Evolutionary conservation across 2,797 vertebrate species (phyloP).

Genomic region (Ctenopoma kingsleyae): DNA sequence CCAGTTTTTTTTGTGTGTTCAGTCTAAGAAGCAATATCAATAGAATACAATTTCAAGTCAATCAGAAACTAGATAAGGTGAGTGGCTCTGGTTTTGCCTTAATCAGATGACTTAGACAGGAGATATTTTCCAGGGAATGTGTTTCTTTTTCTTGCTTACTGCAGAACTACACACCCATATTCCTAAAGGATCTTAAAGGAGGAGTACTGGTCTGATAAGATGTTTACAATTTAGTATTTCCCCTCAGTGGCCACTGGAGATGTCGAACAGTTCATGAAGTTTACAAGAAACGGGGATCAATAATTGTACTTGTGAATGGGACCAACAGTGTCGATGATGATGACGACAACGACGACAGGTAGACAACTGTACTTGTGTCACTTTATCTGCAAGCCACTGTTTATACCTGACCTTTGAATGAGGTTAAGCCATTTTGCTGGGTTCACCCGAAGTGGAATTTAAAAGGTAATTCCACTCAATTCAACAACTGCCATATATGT

Average conservation of each 20-base stretch:
- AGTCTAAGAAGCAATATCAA: slow-evolving; percentile 69
- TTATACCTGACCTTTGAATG: background rate
- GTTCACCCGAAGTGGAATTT: slow-evolving; percentile 29
- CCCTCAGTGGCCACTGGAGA: slow-evolving; percentile 33
- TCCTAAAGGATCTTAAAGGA: slow-evolving; percentile 46
- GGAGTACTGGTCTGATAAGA: slow-evolving; percentile 41
- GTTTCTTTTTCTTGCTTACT: slow-evolving; percentile 39
- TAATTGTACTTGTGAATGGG: background rate
- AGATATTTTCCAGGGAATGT: slow-evolving; percentile 39
- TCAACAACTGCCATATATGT: slow-evolving; percentile 54
- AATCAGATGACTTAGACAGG: slow-evolving; percentile 46
- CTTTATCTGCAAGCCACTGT: background rate
- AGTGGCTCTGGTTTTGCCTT: slow-evolving; percentile 51
- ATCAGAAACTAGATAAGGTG: slow-evolving; percentile 20
- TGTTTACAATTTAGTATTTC: slow-evolving; percentile 63
- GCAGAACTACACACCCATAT: slow-evolving; percentile 38
- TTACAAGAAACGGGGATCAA: slow-evolving; percentile 25
- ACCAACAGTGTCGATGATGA: background rate
- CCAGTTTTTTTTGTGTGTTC: slow-evolving; percentile 15
- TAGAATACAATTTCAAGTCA: slow-evolving; percentile 34
- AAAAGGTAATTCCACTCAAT: slow-evolving; percentile 43
- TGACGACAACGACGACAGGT: background rate
- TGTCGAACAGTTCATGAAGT: slow-evolving; percentile 23
- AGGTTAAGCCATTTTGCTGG: background rate
- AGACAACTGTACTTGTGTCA: background rate